These are phyloP conservation scores for Acanthurus tractus DNA, from an alignment of 2,797 vertebrate species.

Conservation along the genomic window DNA sequence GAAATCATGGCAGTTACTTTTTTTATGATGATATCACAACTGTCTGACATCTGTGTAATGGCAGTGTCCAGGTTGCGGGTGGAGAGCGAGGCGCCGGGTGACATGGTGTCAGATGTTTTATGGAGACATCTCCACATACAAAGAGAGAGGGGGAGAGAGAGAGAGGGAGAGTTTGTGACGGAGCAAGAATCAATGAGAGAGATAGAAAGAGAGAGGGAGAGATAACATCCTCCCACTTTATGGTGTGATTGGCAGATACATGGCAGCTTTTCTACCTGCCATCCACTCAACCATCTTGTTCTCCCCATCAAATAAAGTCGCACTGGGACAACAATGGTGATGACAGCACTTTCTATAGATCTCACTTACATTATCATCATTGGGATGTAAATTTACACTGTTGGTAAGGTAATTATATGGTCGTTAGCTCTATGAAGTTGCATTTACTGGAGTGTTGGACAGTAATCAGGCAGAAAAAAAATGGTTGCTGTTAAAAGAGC, in stretches of 20 bases:
- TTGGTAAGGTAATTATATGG: slow-evolving; percentile 30
- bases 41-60: slow-evolving; percentile 83
- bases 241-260: slow-evolving; percentile 76
- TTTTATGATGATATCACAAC: slow-evolving; percentile 81
- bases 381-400: slow-evolving; percentile 9
- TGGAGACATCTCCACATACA: slow-evolving; percentile 56
- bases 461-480: background rate
- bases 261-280: slow-evolving; percentile 61
- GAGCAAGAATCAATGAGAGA: slow-evolving; percentile 49
- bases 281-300: slow-evolving; percentile 47
- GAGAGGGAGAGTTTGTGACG: slow-evolving; percentile 24
- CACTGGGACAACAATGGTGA: slow-evolving; percentile 39
- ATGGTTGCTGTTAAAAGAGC: slow-evolving; percentile 6
- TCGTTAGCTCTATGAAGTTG: slow-evolving; percentile 39
- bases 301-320: slow-evolving; percentile 44
- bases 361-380: slow-evolving; percentile 46
- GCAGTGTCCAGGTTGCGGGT: slow-evolving; percentile 68
- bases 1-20: slow-evolving; percentile 58
- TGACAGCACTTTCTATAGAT: slow-evolving; percentile 40
- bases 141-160: background rate
- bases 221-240: slow-evolving; percentile 66
- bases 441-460: background rate
- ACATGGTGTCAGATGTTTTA: slow-evolving; percentile 72
- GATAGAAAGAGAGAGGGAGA: slow-evolving; percentile 15
- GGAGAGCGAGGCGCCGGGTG: slow-evolving; percentile 45